Evolutionary conservation across 1,140 invertebrate species (phyloP).

Genomic region (silkworm (Bombyx mori)): DNA sequence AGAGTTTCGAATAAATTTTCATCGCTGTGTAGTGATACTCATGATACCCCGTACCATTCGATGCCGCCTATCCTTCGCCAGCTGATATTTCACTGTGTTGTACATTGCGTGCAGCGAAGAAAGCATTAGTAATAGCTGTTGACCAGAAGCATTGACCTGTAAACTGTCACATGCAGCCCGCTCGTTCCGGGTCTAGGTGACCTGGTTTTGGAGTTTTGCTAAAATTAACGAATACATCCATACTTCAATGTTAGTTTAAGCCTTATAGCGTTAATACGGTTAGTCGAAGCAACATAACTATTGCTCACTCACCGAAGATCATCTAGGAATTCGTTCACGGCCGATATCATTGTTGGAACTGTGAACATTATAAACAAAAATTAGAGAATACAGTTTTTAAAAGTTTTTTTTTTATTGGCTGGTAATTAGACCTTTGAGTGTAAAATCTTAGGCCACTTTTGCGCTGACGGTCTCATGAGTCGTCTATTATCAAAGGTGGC

Average conservation of each 20-base stretch:
- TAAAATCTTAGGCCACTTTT: neutral
- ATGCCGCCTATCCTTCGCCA: too few species aligned
- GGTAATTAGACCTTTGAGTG: too few species aligned
- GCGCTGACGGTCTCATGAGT: too few species aligned
- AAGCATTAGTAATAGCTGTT: neutral
- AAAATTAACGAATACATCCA: too few species aligned
- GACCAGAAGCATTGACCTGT: neutral
- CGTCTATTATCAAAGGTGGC: too few species aligned
- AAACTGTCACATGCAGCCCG: neutral
- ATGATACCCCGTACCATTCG: too few species aligned
- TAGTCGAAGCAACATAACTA: conserved; percentile 1
- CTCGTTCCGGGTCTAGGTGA: neutral
- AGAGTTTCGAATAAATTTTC: too few species aligned
- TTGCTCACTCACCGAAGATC: conserved; percentile 41
- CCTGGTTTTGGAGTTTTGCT: neutral
- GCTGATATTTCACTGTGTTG: too few species aligned
- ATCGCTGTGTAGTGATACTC: too few species aligned
- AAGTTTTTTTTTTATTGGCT: neutral
- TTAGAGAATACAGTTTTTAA: neutral
- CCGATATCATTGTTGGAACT: conserved; percentile 39
- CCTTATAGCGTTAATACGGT: neutral
- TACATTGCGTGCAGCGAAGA: too few species aligned
- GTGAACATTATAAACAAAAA: conserved; percentile 38
- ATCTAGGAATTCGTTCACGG: conserved; percentile 47
- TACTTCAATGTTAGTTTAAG: neutral